A percentile compares a stretch with the other conserved stretches of the same genome.
phyloP scores from a whole-genome alignment of 2,113 vertebrate genomes.

The Myiopsitta monachus region DNA sequence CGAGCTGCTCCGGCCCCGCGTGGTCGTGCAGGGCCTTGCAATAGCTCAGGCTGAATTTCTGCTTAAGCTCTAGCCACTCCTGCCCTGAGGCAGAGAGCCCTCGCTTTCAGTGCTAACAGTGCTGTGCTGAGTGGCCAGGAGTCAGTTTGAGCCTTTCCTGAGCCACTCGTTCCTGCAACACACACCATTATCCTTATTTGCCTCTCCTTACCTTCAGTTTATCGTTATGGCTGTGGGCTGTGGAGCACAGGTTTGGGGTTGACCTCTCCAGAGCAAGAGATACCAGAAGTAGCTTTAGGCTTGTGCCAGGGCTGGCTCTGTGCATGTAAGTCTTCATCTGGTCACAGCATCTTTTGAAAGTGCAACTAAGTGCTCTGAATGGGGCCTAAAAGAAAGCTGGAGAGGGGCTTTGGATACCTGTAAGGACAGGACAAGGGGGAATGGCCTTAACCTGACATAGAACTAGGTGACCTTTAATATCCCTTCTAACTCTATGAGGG shows the following conservation, averaged over 20 bases:
- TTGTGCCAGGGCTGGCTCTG: background rate
- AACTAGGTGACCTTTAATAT: background rate
- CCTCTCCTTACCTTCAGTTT: background rate
- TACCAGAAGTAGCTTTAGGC: background rate
- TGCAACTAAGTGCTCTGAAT: background rate
- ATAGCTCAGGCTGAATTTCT: background rate
- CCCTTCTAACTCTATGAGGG: background rate
- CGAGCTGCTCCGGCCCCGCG: rapidly evolving
- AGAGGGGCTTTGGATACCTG: background rate
- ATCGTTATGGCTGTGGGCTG: background rate
- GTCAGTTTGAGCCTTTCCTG: rapidly evolving
- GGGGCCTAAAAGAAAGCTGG: background rate
- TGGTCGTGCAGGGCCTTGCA: no score
- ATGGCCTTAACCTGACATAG: background rate
- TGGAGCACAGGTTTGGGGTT: no score
- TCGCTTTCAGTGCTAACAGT: no score
- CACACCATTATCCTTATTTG: rapidly evolving
- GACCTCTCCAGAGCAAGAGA: background rate
- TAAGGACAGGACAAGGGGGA: background rate
- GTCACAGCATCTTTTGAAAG: background rate
- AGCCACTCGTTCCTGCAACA: background rate
- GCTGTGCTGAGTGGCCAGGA: background rate
- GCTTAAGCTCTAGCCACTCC: background rate
- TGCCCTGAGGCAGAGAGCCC: background rate
- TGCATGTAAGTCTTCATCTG: background rate